Percentiles rank a stretch among this genome's conserved stretches.
These are phyloP conservation scores for Euproctis similis DNA, from an alignment of 2,888 invertebrate genomes.

Conservation along the genomic window DNA sequence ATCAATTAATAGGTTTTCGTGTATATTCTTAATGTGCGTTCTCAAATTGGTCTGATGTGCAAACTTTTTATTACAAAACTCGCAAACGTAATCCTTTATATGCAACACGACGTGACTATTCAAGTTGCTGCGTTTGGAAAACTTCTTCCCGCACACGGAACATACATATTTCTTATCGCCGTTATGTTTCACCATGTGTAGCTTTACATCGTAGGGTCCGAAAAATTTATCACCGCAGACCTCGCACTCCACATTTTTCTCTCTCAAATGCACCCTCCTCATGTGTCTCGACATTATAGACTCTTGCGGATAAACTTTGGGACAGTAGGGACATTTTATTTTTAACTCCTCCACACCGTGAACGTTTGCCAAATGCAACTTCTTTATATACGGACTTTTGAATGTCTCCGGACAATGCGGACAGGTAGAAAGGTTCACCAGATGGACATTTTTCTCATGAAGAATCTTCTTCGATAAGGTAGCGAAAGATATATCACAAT, in stretches of 20 bases:
- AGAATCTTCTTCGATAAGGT: slow-evolving; percentile 61
- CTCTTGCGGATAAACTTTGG: slow-evolving; percentile 67
- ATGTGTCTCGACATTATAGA: slow-evolving; percentile 77
- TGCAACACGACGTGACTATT: slow-evolving; percentile 77
- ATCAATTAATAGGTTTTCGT: slow-evolving; percentile 23
- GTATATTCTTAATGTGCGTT: slow-evolving; percentile 44
- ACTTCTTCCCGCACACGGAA: slow-evolving; percentile 75
- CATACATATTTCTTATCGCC: slow-evolving; percentile 75
- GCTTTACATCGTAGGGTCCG: slow-evolving; percentile 56
- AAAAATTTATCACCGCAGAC: slow-evolving; percentile 65
- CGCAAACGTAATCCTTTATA: slow-evolving; percentile 65
- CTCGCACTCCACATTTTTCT: slow-evolving; percentile 64
- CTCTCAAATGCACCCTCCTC: slow-evolving; percentile 73
- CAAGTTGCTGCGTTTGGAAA: slow-evolving; percentile 76
- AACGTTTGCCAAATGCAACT: slow-evolving; percentile 57
- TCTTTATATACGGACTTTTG: slow-evolving; percentile 62
- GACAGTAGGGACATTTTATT: slow-evolving; percentile 64
- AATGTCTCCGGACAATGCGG: slow-evolving; percentile 62
- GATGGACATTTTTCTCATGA: slow-evolving; percentile 62
- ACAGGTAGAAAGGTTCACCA: slow-evolving; percentile 52
- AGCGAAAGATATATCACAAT: slow-evolving; percentile 65
- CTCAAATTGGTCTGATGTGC: slow-evolving; percentile 53
- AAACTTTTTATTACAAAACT: slow-evolving; percentile 72
- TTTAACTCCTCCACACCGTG: slow-evolving; percentile 63
- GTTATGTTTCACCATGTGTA: slow-evolving; percentile 72